phyloP scores from a whole-genome alignment of 2,888 invertebrate species.

The Onthophagus sagittarius region DNA sequence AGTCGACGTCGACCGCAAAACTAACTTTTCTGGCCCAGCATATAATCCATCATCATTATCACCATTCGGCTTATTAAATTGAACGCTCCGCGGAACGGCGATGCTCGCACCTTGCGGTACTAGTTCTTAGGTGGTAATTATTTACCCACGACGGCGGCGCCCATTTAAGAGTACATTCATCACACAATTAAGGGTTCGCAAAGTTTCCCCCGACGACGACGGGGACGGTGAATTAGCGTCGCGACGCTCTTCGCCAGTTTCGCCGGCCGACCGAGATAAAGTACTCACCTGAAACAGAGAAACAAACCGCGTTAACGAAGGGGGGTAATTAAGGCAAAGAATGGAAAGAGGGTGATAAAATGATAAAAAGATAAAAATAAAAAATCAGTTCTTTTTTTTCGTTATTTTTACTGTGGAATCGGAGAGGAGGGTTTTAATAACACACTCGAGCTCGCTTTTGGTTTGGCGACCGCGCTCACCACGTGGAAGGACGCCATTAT shows the following conservation, averaged over 20 bases:
- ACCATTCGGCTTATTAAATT: slow-evolving; percentile 37
- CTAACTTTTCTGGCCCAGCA: background rate
- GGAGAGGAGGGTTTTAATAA: background rate
- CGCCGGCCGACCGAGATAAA: background rate
- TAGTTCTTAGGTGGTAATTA: slow-evolving; percentile 40
- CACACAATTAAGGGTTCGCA: slow-evolving; percentile 34
- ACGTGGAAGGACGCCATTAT: slow-evolving; percentile 40
- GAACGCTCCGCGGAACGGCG: slow-evolving; percentile 26
- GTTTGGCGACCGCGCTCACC: slow-evolving; percentile 26
- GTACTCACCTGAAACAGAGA: background rate
- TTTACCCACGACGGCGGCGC: slow-evolving; percentile 40
- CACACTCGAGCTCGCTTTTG: background rate
- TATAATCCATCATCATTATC: slow-evolving; percentile 41
- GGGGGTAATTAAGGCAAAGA: no score
- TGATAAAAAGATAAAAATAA: background rate
- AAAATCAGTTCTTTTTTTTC: background rate
- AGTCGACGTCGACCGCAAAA: background rate
- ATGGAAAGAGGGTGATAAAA: no score
- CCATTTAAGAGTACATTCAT: slow-evolving; percentile 39
- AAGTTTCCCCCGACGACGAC: background rate
- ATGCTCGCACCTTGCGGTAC: slow-evolving; percentile 18
- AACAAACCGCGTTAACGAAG: background rate
- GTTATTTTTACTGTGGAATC: background rate
- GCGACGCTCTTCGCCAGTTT: background rate
- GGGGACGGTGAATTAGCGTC: background rate